Evolutionary conservation across 2,888 invertebrate genomes (phyloP), one percentile per base, ranked within the genome.

Genomic region (Deilephila elpenor): DNA sequence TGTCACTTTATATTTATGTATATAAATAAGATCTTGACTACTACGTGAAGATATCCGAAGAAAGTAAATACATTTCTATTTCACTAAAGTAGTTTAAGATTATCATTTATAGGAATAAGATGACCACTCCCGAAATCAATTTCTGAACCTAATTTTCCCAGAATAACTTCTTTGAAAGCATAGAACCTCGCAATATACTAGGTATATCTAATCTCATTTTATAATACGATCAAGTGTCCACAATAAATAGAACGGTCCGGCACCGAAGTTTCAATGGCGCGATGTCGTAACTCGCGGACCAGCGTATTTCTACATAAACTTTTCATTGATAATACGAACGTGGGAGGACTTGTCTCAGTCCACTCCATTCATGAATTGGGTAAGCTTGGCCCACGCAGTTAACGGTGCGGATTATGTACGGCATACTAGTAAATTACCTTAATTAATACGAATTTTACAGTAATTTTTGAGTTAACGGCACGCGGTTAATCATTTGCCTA

Each of bases 351-450:
- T 73, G 90, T 80, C 85, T 84, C 80, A 78, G 88, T 83, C 89
- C 87, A 84, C 84, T 89, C 89, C 94, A 94, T 94, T 94, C 94
- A 94, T 93, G 90, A 87, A 89, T 93, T 93, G 92, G 91, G 92
- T 89, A 93, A 93, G 78, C 74, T 73, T 78, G 71, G 83, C 93
- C 93, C 89, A 92, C 93, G 90, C 93, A 76, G 56, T 74, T 91
- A 93, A 92, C 93, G 92, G 92, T 83, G 75, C 80, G 75, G 67
- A 67, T 51, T 67, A 51, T 67, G 64, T 64, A 44, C 19, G 51
- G 80, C 81, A 84, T 84, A 86, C 51, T 51, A 51, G 86, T 91
- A 91, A 92, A 91, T 91, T 90, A 89, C 84, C 86, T 88, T 91
- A 93, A 93, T 93, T 93, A 93, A 91, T 89, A 91, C 85, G 76